Evolutionary conservation across 2,113 vertebrate species (phyloP).

Genomic region (Lanius ludovicianus): DNA sequence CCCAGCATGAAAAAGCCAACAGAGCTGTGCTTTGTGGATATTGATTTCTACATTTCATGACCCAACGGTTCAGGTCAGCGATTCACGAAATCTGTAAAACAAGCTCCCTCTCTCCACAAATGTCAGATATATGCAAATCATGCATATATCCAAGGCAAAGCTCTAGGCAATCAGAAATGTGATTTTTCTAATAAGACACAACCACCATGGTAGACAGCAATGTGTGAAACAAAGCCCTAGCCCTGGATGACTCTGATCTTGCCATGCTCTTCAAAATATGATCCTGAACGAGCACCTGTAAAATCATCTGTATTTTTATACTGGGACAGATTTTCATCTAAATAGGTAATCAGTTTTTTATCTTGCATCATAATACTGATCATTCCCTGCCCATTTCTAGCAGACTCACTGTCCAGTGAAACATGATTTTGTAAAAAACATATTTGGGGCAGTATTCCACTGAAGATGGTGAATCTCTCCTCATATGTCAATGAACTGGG

Average conservation of each 20-base stretch:
- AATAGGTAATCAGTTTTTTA: neutral
- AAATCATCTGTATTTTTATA: neutral
- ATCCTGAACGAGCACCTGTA: neutral
- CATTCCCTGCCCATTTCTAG: neutral
- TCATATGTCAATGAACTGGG: accelerated
- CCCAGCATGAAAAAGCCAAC: neutral
- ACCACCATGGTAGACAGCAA: neutral
- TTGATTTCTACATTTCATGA: slow-evolving; percentile 22
- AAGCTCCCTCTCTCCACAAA: neutral
- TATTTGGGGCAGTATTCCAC: neutral
- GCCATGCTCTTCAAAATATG: neutral
- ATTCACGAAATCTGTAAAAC: slow-evolving; percentile 9
- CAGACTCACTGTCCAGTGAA: neutral
- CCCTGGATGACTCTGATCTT: neutral
- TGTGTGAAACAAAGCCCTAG: neutral
- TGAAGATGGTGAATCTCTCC: neutral
- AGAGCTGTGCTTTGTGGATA: neutral
- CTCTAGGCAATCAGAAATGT: neutral
- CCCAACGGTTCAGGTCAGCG: neutral
- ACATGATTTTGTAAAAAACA: neutral
- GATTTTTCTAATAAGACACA: neutral
- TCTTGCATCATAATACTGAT: neutral
- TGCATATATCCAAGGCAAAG: neutral
- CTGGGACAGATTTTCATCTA: neutral
- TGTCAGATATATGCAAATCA: slow-evolving; percentile 2